Percentiles rank a stretch among this genome's conserved stretches.
Conservation (phyloP, 2,888 invertebrate genomes). For the Dryadula phaetusa region DNA sequence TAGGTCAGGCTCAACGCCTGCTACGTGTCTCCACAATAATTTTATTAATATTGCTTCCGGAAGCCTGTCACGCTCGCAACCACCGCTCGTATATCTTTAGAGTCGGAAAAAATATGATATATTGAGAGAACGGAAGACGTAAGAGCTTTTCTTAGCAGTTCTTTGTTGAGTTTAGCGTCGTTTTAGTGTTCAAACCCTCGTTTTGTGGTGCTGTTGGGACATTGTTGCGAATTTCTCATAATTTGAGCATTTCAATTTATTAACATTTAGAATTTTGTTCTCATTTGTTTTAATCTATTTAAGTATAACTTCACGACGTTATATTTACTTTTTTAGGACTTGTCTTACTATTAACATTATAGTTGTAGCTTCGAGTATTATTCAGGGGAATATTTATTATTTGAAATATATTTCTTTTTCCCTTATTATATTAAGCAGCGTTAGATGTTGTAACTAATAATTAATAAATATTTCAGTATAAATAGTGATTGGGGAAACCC, state of each 20-base stretch:
- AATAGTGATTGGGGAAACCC: too few species aligned
- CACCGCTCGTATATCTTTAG: slow-evolving; percentile 77
- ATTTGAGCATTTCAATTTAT: background rate
- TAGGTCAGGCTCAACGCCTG: slow-evolving; percentile 63
- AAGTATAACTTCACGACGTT: background rate
- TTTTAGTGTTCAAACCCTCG: slow-evolving; percentile 67
- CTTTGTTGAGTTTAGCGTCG: slow-evolving; percentile 69
- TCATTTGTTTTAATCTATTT: background rate
- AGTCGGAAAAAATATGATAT: slow-evolving; percentile 81
- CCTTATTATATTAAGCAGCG: too few species aligned
- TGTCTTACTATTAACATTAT: background rate
- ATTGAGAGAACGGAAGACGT: slow-evolving; percentile 79
- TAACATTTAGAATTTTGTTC: background rate
- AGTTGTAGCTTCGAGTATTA: background rate
- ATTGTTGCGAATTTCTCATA: slow-evolving; percentile 11
- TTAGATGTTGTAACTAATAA: too few species aligned
- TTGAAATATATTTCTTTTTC: background rate
- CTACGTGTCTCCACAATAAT: slow-evolving; percentile 82
- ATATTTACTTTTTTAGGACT: background rate
- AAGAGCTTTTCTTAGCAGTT: slow-evolving; percentile 74
- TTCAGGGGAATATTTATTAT: background rate
- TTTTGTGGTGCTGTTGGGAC: slow-evolving; percentile 54
- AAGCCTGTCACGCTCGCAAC: slow-evolving; percentile 81
- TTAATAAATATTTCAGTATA: too few species aligned
- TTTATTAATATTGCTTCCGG: slow-evolving; percentile 83